Base-by-base conservation (phyloP, 2,113 vertebrate species). In the Mobula birostris region DNA sequence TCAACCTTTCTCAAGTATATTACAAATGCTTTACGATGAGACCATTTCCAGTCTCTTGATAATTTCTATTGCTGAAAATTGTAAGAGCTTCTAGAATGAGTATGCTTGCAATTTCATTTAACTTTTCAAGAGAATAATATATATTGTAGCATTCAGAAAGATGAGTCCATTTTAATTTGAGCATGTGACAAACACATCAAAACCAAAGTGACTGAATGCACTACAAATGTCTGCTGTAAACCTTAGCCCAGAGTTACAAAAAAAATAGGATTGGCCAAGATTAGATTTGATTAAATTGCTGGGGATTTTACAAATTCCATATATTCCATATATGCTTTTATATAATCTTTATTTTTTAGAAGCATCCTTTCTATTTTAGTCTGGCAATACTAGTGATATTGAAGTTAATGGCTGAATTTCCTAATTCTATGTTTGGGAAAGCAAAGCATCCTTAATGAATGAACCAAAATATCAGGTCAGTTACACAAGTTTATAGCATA, bases 241-340 rank as follows among this genome's bases (percentile, higher is more conserved):
- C 36, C 98, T 97, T 97, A 97, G 97, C 98, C 97, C 97, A 98
- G 98, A 99, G 98, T 98, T 93, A 68, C 79, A 96, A 98, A 98
- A 74, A 48, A 98, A 99, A 99, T 98, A 98, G 98, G 98, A 99
- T 99, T 98, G 98, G 97, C 98, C 97, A 96, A 96, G 97, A 99
- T 98, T 98, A 98, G 97, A 99, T 99, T 98, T 98, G 98, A 98
- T 99, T 99, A 98, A 98, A 96, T 97, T 97, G 97, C 97, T 97
- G 98, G 98, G 98, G 91, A 93, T 93, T 99, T 98, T 98, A 97
- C 97, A 98, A n/a, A n/a, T n/a, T n/a, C n/a, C n/a, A n/a, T n/a
- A 99, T 98, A 96, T 98, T 97, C 97, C 97, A 97, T 98, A 98
- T 98, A 97, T 97, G 97, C 96, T 97, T 98, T 97, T 97, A 96